Conservation (phyloP, 2,888 invertebrate species). For the Microdon myrmicae region DNA sequence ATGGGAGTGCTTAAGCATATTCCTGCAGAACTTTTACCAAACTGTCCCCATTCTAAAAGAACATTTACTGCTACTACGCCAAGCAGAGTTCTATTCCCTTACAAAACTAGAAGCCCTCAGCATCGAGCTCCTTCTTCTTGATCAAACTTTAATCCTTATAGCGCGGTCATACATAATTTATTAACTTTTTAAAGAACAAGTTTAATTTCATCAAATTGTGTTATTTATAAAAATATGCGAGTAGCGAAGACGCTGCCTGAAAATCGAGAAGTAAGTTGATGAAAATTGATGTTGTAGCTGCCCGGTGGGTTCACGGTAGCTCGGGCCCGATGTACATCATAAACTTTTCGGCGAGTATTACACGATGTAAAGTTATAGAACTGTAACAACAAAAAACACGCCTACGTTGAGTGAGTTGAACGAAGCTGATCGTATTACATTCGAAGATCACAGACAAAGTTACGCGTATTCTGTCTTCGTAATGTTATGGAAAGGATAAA, state of each 20-base stretch:
- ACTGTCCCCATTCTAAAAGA: constrained; percentile 42
- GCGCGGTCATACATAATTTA: constrained; percentile 50
- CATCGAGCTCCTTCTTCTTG: constrained; percentile 25
- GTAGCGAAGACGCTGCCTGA: too few relatives aligned
- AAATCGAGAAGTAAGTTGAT: constrained; percentile 43
- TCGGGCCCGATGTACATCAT: too few relatives aligned
- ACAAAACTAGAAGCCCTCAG: background rate
- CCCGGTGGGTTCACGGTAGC: constrained; percentile 33
- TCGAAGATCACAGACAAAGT: too few relatives aligned
- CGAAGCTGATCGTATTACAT: too few relatives aligned
- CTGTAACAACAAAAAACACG: too few relatives aligned
- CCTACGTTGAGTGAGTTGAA: too few relatives aligned
- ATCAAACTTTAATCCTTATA: constrained; percentile 45
- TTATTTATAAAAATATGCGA: constrained; percentile 43
- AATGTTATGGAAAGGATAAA: too few relatives aligned
- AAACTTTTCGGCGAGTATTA: too few relatives aligned
- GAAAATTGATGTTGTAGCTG: constrained; percentile 45
- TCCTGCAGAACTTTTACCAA: constrained; percentile 21
- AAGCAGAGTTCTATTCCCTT: constrained; percentile 5
- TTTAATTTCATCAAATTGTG: constrained; percentile 50
- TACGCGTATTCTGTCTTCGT: too few relatives aligned
- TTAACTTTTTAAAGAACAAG: constrained; percentile 41
- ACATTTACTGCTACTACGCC: constrained; percentile 13
- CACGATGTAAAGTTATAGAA: too few relatives aligned
- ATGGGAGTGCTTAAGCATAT: too few relatives aligned